Conservation (phyloP, 2,888 invertebrate species). For the Plebejus melissa region DNA sequence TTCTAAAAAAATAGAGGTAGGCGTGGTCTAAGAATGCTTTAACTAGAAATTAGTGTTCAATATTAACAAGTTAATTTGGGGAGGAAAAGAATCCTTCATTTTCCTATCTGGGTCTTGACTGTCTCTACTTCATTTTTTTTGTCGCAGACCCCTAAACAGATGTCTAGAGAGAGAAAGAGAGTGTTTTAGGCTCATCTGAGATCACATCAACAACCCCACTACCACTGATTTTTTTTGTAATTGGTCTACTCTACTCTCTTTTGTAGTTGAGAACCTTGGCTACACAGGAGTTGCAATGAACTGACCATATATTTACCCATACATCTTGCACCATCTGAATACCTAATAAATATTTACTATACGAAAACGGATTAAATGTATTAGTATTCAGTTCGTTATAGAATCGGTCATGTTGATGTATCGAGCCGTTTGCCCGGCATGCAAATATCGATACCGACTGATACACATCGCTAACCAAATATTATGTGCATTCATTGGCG, state of each 20-base stretch:
- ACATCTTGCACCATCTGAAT: neutral
- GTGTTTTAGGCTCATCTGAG: no score
- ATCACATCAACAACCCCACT: no score
- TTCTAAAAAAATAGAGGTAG: neutral
- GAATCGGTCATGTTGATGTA: constrained; percentile 36
- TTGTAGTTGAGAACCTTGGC: no score
- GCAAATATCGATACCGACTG: constrained; percentile 53
- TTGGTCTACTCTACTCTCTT: no score
- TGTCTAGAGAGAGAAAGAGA: no score
- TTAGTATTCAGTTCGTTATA: constrained; percentile 25
- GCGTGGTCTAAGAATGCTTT: neutral
- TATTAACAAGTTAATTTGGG: no score
- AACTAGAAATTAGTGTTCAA: neutral
- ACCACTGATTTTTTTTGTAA: no score
- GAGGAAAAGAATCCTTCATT: neutral
- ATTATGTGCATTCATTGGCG: constrained; percentile 72
- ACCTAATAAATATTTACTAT: neutral
- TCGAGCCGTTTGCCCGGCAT: constrained; percentile 56
- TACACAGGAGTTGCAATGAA: no score
- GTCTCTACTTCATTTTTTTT: no score
- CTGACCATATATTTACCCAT: neutral
- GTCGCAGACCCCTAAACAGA: no score
- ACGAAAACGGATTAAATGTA: constrained; percentile 1
- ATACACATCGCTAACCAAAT: constrained; percentile 65
- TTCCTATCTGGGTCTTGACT: neutral